phyloP scores from a whole-genome alignment of 2,888 invertebrate species.

The Orthosia gracilis region DNA sequence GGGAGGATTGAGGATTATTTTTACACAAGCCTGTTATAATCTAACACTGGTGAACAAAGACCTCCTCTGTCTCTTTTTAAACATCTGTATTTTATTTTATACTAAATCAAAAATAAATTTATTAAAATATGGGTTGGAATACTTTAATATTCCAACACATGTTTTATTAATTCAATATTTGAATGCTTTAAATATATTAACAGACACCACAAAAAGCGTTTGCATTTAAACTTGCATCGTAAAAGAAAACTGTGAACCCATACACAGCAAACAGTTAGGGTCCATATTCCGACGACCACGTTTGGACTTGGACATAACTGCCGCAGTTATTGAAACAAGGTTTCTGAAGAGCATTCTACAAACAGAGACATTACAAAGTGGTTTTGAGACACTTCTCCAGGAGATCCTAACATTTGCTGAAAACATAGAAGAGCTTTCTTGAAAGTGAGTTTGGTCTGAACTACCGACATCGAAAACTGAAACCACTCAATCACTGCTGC shows the following conservation, averaged over 20 bases:
- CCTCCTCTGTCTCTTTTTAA: too few relatives aligned
- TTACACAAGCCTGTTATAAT: too few relatives aligned
- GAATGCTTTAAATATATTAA: background rate
- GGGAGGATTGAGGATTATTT: too few relatives aligned
- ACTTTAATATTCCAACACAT: too few relatives aligned
- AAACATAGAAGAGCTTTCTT: background rate
- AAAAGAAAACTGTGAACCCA: conserved; percentile 42
- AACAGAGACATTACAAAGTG: conserved; percentile 71
- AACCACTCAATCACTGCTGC: too few relatives aligned
- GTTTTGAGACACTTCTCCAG: conserved; percentile 57
- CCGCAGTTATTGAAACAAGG: conserved; percentile 67
- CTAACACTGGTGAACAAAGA: too few relatives aligned
- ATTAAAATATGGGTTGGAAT: too few relatives aligned
- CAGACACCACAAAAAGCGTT: background rate
- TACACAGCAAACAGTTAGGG: conserved; percentile 36
- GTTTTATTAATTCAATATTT: too few relatives aligned
- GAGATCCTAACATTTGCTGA: conserved; percentile 60
- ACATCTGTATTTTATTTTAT: too few relatives aligned
- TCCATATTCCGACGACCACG: conserved; percentile 56
- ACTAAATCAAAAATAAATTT: too few relatives aligned
- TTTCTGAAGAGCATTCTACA: conserved; percentile 67
- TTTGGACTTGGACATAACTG: conserved; percentile 54
- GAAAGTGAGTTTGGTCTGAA: background rate
- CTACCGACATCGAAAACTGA: too few relatives aligned
- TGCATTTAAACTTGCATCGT: conserved; percentile 27